Base-by-base conservation (phyloP, 1,140 invertebrate genomes). In the Tetragnatha versicolor region DNA sequence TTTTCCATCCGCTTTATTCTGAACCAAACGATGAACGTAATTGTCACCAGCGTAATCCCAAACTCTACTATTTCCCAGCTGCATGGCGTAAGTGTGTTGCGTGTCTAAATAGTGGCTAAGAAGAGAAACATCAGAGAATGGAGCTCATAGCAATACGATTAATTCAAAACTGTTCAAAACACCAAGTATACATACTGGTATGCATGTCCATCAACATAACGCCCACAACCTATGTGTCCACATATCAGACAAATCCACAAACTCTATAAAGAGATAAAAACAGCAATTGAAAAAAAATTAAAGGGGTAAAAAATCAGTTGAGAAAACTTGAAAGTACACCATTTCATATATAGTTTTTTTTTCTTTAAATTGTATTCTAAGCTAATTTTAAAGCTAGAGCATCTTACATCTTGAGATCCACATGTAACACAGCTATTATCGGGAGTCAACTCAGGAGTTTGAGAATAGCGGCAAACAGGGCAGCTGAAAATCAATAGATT, bases 231-330 rank as follows among this genome's bases (percentile, higher is more conserved):
- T 53, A 99, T 92, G 87, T 99, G 93, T 14, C 98, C 98, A 87
- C 98, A 99, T 80, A 99, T 97, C 20, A 99, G 87, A 86, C 98
- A 99, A 81, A 99, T 98, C 98, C 98, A 99, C 0, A 99, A 87
- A 80, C 94, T 93, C 85, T 97, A 83, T 83, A 79, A 80, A 20
- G 20, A 20, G 3, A 47, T 47, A 1, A 47, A 17, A 20, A 2
- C 1, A 47, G 12, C 20, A 2, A 17, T 47, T 47, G 1, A 47
- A 47, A 47, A 12, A 17, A 17, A 12, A 2, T 47, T 47, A 47
- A 47, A 12, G 14, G 4, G 22, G 27, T n/a, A 42, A 22, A 42
- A n/a, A 5, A 37, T 25, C 7, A 27, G 27, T 22, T 29, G 37
- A 17, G 2, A 45, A 12, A 73, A 58, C 2, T 60, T 20, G 31